These are phyloP conservation scores for Dryas iulia DNA, from an alignment of 1,140 invertebrate species.

Conservation along the genomic window DNA sequence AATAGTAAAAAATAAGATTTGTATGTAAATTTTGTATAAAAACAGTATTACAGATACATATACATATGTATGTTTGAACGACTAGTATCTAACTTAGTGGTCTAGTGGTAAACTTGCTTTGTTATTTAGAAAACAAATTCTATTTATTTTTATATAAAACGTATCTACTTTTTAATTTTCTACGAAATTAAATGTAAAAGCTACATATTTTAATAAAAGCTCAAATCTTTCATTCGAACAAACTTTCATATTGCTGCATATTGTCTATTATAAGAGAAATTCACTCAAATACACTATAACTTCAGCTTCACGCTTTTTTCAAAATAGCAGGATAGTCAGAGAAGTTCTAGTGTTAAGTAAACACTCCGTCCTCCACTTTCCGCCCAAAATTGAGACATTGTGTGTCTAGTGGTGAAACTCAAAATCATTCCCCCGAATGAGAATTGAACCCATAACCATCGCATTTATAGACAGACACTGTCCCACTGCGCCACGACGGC, in stretches of 20 bases:
- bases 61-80: conserved; percentile 14
- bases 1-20: not conserved
- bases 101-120: conserved; percentile 42
- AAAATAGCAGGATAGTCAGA: too few relatives aligned
- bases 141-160: not conserved
- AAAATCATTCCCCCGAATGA: too few relatives aligned
- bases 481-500: too few relatives aligned
- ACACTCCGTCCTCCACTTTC: too few relatives aligned
- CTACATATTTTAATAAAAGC: not conserved
- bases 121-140: not conserved
- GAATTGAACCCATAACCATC: too few relatives aligned
- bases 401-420: too few relatives aligned
- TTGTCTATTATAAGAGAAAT: not conserved
- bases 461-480: too few relatives aligned
- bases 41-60: conserved; percentile 37
- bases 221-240: not conserved
- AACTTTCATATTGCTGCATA: not conserved
- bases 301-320: too few relatives aligned
- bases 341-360: too few relatives aligned
- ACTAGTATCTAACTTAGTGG: conserved; percentile 40
- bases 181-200: not conserved
- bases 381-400: too few relatives aligned
- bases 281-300: not conserved
- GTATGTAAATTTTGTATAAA: conserved; percentile 31
- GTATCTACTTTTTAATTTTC: not conserved